Evolutionary conservation across 2,797 vertebrate species (phyloP), one percentile per base, ranked within the genome.

Genomic region (Sebastes kiyomatsui): DNA sequence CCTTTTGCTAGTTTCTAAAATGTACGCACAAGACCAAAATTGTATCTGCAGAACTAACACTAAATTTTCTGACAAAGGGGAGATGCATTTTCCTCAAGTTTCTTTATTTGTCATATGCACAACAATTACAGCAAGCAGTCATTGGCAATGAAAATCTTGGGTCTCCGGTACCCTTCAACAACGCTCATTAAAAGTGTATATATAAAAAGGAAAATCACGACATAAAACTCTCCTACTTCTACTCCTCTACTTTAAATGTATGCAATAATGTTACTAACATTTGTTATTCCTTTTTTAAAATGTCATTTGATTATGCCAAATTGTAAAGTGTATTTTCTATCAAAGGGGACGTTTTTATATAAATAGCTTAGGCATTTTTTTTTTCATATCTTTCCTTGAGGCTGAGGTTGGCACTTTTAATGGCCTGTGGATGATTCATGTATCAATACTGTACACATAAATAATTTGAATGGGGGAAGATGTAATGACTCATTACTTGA

Each of bases 251-350:
- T 85, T 77, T 75, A 75, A 52, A 84, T 27, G 62, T 85, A 92
- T 92, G 87, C 82, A 92, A 92, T 90, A 81, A 89, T 88, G 76
- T 84, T 73, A 87, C 85, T 89, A 87, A 91, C 59, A 86, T 75
- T 78, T 88, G 27, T 82, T 62, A 38, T 35, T 70, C 54, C 2
- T 13, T 55, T 83, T 82, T 87, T 69, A 16, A 33, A 55, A 64
- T 79, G 16, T 33, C 14, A 67, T 81, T 86, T 79, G 16, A 90
- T 80, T 77, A 66, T 82, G 76, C 86, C 75, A 87, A 88, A 81
- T 65, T 87, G 23, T 85, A 23, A 77, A 38, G 9, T 87, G 52
- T 75, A 75, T 86, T 90, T 85, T 90, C 72, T 90, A 82, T 83
- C 62, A 85, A 80, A 64, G 46, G 73, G 68, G 30, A 33, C 1